Evolutionary conservation across 1,140 invertebrate genomes (phyloP), one percentile per base, ranked within the genome.

Genomic region (Neodiprion pinetum): DNA sequence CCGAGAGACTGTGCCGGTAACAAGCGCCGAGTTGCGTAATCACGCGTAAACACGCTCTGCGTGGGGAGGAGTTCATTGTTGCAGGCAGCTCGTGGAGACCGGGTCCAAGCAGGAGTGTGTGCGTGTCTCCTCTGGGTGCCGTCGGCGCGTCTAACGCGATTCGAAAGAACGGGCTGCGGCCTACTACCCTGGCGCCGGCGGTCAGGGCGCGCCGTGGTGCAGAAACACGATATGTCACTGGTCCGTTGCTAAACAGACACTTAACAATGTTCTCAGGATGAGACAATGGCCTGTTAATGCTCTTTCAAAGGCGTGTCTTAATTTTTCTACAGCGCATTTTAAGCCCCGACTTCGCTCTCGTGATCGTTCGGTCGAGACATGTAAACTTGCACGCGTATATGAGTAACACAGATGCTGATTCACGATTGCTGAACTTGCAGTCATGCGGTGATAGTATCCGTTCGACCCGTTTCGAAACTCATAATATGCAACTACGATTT

Each of bases 231-330:
- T 69, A 69, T 69, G 67, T 69, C 67, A 17, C 17, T 47, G 21
- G 67, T 69, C 67, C 21, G 21, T 69, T 69, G 67, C 67, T 69
- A 69, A 69, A 69, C 67, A 69, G 67, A 21, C 67, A 69, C 67
- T 69, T 69, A 69, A 69, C 67, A 69, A 69, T 23, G 21, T 69
- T 69, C 67, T 47, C 67, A 12, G 40, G 67, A 69, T 69, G 67
- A 69, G 67, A 69, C 67, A 69, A 69, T 69, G 23, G 67, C 67
- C 67, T 47, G 67, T 69, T 69, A 69, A 69, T 69, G 67, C 40
- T 69, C 21, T 47, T 69, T 21, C 67, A 47, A 69, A 69, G 67
- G 67, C 17, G 67, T 69, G 67, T 69, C 67, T 69, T 47, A 69
- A 69, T 69, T 69, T 69, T 69, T 69, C 67, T 14, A 4, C 28